Conservation (phyloP, 2,888 invertebrate genomes). For the Torymus aiolomorphi region DNA sequence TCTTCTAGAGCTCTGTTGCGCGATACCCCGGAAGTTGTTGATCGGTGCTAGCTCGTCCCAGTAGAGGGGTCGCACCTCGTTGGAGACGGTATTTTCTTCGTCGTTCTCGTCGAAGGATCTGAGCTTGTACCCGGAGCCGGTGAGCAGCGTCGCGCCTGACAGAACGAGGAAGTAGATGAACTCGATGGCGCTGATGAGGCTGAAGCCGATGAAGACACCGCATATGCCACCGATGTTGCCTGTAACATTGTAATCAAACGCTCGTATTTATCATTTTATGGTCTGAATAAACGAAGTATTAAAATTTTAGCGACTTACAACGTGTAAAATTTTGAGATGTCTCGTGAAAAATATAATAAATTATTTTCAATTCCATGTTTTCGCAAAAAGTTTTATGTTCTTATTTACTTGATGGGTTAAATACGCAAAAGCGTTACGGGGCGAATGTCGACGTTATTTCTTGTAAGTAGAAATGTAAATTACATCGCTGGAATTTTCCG, state of each 20-base stretch:
- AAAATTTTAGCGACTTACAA: too few species aligned
- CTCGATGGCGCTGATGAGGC: constrained; percentile 80
- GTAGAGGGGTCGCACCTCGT: constrained; percentile 9
- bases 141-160: background rate
- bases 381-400: background rate
- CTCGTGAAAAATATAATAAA: constrained; percentile 1
- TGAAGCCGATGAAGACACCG: constrained; percentile 81
- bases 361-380: background rate
- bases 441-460: too few species aligned
- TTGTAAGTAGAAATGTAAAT: too few species aligned
- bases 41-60: constrained; percentile 42
- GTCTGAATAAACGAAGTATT: too few species aligned
- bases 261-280: background rate
- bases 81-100: background rate
- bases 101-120: background rate
- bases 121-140: background rate
- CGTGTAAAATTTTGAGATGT: too few species aligned
- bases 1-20: background rate
- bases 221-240: constrained; percentile 82
- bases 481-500: too few species aligned
- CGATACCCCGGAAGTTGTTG: background rate
- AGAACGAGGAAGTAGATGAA: constrained; percentile 79
- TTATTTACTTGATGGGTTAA: too few species aligned
- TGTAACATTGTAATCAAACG: constrained; percentile 68
- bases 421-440: too few species aligned